Percentiles rank a stretch among this genome's conserved stretches.
Evolutionary conservation across 35 echinoderm and acorn worm species (phyloP).

Genomic region (Heliocidaris erythrogramma): DNA sequence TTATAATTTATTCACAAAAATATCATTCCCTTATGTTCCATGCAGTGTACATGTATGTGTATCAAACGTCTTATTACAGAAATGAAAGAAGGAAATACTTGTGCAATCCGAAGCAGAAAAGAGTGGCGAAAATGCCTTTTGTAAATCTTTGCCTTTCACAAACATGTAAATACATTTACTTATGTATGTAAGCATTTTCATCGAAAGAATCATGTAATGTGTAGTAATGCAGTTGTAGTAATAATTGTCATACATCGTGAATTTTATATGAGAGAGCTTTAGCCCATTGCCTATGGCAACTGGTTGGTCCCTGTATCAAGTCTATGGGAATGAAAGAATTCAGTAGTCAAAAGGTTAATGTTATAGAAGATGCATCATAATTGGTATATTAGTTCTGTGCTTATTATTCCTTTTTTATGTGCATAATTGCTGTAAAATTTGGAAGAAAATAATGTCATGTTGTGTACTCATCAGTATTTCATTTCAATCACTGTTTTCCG

Average conservation of each 20-base stretch:
- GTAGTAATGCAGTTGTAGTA: no score
- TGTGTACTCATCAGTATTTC: constrained; percentile 3
- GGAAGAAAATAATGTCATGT: background rate
- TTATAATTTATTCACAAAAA: background rate
- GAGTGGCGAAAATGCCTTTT: background rate
- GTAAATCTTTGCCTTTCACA: background rate
- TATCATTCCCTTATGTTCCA: background rate
- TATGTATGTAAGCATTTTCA: background rate
- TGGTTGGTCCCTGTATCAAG: no score
- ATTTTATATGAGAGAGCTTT: no score
- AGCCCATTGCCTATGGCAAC: no score
- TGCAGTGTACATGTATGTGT: background rate
- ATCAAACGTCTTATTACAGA: background rate
- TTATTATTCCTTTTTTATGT: background rate
- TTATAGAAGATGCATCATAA: background rate
- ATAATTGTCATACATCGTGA: no score
- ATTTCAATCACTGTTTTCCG: background rate
- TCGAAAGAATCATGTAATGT: no score
- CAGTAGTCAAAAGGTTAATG: no score
- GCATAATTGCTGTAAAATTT: background rate
- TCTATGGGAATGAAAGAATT: no score
- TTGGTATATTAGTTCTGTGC: background rate
- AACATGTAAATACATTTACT: background rate
- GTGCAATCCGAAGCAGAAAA: background rate
- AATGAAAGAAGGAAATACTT: background rate